Evolutionary conservation across 2,888 invertebrate genomes (phyloP), one percentile per base, ranked within the genome.

Genomic region (Laspeyria flexula): DNA sequence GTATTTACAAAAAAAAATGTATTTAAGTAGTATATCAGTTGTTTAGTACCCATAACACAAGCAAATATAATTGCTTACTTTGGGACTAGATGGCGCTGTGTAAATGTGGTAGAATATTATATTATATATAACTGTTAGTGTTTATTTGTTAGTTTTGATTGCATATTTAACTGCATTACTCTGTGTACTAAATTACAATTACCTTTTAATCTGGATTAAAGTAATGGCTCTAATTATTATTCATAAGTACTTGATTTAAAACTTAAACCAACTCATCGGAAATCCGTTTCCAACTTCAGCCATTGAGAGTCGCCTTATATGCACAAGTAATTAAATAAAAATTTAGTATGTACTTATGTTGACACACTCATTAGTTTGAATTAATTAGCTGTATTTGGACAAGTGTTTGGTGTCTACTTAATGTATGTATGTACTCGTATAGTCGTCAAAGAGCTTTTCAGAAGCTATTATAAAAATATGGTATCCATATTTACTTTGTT

Each of bases 161-260:
- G 9, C 7, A 7, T 25, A 25, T 7, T n/a, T n/a, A n/a, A 7
- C 15, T 35, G 18, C 29, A 18, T 43, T 35, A 11, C 37, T 37
- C 25, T 27, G 10, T 9, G 10, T 29, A 37, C 35, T 29, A 29
- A 27, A 35, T 27, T 30, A n/a, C n/a, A 35, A 35, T 15, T 2
- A 33, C 15, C 16, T 16, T 15, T 15, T 33, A 34, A 23, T 16
- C 9, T 10, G 34, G 27, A 43, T 16, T 12, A 16, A 10, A 15
- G 9, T n/a, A 39, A 13, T 39, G 15, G n/a, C n/a, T n/a, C n/a
- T n/a, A 27, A 29, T 5, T 39, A 39, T 30, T 30, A 41, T 41
- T 30, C 41, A 30, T 25, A 1, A 10, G 15, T 4, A 4, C n/a
- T 16, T 29, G 16, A 38, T 16, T 38, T 6, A 1, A 13, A 6